A percentile compares a stretch with the other conserved stretches of the same genome.
Conservation (phyloP, 2,113 vertebrate genomes). For the Clarias batrachus region DNA sequence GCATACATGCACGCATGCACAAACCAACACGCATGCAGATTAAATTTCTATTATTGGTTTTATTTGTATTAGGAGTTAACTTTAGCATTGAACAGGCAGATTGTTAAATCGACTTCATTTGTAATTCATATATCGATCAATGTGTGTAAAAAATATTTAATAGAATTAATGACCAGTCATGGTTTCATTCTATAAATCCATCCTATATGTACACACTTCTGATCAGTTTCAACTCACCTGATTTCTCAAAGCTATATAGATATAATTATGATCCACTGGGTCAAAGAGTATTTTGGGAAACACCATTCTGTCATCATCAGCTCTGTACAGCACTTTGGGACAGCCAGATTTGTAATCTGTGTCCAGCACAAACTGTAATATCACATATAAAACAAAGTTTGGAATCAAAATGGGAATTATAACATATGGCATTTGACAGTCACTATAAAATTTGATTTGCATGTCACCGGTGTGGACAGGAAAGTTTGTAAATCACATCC, state of each 20-base stretch:
- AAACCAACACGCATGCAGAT: neutral
- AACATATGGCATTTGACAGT: neutral
- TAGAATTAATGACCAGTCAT: neutral
- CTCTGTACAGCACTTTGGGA: constrained; percentile 80
- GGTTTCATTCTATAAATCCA: neutral
- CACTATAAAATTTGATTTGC: neutral
- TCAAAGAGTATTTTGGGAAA: constrained; percentile 82
- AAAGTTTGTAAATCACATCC: neutral
- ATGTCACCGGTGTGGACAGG: neutral
- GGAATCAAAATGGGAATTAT: neutral
- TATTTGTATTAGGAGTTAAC: neutral
- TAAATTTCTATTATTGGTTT: neutral
- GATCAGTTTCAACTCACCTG: constrained; percentile 69
- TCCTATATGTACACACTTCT: neutral
- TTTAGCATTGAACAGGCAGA: neutral
- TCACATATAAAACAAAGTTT: neutral
- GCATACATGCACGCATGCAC: neutral
- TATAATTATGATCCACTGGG: constrained; percentile 74
- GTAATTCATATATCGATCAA: neutral
- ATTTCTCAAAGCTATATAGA: constrained; percentile 80
- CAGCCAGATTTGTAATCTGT: constrained; percentile 74
- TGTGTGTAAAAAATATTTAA: neutral
- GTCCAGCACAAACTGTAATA: constrained; percentile 80
- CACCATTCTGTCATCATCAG: constrained; percentile 75
- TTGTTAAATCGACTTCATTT: neutral